Evolutionary conservation across 2,797 vertebrate genomes (phyloP).

Genomic region (Fistularia commersonii): DNA sequence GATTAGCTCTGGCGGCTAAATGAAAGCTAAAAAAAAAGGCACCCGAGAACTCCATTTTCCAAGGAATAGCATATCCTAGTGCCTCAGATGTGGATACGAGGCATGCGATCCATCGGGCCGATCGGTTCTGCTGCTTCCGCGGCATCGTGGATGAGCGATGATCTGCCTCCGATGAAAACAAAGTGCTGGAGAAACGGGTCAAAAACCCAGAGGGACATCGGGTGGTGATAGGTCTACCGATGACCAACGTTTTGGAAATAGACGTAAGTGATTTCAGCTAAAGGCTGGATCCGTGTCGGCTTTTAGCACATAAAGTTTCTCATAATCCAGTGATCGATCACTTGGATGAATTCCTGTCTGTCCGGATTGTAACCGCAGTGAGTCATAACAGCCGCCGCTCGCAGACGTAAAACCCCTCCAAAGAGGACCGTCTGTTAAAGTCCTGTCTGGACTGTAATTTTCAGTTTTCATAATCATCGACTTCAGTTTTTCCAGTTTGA

Average conservation of each 20-base stretch:
- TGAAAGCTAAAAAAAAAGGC: conserved; percentile 42
- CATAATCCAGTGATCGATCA: conserved; percentile 1
- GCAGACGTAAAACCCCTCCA: too few species aligned
- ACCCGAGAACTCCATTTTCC: conserved; percentile 42
- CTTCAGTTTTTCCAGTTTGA: too few species aligned
- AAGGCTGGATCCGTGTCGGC: conserved; percentile 3
- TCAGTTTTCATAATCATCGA: too few species aligned
- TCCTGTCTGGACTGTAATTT: too few species aligned
- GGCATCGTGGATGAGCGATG: conserved; percentile 43
- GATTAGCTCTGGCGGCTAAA: conserved; percentile 57
- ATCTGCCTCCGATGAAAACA: conserved; percentile 37
- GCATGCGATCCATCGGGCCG: conserved; percentile 30
- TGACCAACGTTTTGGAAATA: conserved; percentile 11
- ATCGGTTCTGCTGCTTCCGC: conserved; percentile 54
- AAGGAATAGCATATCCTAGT: conserved; percentile 32
- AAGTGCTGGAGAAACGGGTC: conserved; percentile 7
- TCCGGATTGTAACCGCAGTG: not conserved
- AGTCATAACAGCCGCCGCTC: not conserved
- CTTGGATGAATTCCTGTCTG: not conserved
- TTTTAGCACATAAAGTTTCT: not conserved
- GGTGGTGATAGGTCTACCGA: conserved; percentile 17
- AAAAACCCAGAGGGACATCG: conserved; percentile 17
- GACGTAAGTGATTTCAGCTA: conserved; percentile 9
- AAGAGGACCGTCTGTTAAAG: too few species aligned
- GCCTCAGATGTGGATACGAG: conserved; percentile 52